Base-by-base conservation (phyloP, 2,888 invertebrate species). In the Diarsia mendica region DNA sequence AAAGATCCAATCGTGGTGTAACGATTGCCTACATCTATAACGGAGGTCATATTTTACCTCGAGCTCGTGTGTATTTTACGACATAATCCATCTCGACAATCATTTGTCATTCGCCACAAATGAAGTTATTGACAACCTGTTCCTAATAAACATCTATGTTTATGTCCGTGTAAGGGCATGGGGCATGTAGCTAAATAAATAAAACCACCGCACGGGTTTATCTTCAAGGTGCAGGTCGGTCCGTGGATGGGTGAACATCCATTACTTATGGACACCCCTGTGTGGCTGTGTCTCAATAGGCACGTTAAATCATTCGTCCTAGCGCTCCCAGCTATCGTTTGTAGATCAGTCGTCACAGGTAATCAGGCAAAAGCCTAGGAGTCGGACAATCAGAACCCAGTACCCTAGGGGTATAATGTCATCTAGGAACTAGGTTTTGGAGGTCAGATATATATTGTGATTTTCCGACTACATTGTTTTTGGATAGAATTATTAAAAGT, bases 91-190 rank as follows among this genome's bases (percentile, higher is more conserved):
- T 75, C 65, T 55, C 58, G 39, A 64, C 55, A 66, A 65, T 67
- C 64, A 85, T 85, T 85, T 75, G 78, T 77, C 81, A 85, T 78
- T 75, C 67, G 55, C 72, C 70, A 71, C 67, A 72, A 77, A 83
- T 85, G 58, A 84, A 65, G 44, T 79, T 79, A 79, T 77, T 82
- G 84, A 76, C 76, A 80, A 76, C 72, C 67, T 60, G 49, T 72
- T 72, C 39, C 66, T 51, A 82, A 72, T 80, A 72, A 70, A 72
- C 66, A 63, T 61, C 44, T 69, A 46, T 75, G 53, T 79, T 75
- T 79, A 48, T 75, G 66, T 64, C 15, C 46, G 44, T 63, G 4
- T n/a, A 48, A 4, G 13, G 48, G 48, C 48, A 48, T 23, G n/a
- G 61, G 61, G 13, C 44, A n/a, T n/a, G 44, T 44, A 5, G 39